phyloP scores from a whole-genome alignment of 2,113 vertebrate genomes.

The Mirza zaza region DNA sequence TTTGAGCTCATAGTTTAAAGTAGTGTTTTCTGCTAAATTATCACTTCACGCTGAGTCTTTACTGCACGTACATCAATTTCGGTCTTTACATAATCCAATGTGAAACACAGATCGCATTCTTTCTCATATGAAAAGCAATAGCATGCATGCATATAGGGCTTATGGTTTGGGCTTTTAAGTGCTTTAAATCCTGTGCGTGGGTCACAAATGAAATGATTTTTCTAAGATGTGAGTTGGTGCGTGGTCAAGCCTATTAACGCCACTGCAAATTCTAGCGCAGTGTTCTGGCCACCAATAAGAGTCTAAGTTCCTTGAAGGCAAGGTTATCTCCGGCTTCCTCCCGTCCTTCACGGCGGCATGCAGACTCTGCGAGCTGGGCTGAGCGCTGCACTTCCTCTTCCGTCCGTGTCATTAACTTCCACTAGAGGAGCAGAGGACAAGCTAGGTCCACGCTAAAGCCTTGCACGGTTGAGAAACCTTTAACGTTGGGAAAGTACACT shows the following conservation, averaged over 20 bases:
- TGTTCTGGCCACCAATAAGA: no score
- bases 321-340: background rate
- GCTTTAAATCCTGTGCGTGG: background rate
- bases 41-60: background rate
- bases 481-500: background rate
- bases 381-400: background rate
- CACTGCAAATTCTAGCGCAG: background rate
- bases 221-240: background rate
- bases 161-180: accelerated
- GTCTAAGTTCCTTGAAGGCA: slow-evolving; percentile 2
- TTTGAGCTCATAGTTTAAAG: background rate
- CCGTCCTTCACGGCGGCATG: background rate
- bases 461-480: background rate
- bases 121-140: background rate
- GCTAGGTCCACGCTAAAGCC: background rate
- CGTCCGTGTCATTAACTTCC: background rate
- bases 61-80: background rate
- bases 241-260: background rate
- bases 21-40: background rate
- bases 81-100: background rate
- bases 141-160: accelerated
- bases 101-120: background rate
- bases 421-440: background rate
- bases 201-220: background rate
- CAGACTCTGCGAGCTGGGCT: background rate